Conservation (phyloP, 1,140 invertebrate genomes). For the Wiebesia pumilae region DNA sequence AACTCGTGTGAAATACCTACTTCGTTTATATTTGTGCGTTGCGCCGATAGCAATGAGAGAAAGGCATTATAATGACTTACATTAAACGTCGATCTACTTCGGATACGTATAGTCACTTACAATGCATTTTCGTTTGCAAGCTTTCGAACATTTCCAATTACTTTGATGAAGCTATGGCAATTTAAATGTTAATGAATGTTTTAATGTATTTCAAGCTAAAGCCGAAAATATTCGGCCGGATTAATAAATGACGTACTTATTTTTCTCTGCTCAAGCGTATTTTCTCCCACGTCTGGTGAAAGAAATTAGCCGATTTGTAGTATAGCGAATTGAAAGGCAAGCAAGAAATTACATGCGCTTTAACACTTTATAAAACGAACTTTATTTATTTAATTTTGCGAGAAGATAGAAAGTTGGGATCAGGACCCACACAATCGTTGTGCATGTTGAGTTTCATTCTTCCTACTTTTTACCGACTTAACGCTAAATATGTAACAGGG, state of each 20-base stretch:
- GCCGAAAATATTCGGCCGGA: background rate
- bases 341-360: background rate
- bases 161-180: background rate
- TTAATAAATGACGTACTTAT: background rate
- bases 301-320: background rate
- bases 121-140: background rate
- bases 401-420: background rate
- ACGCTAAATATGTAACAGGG: too few species aligned
- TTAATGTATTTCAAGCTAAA: background rate
- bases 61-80: background rate
- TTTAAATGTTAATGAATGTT: background rate
- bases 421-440: background rate
- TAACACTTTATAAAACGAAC: background rate
- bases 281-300: background rate
- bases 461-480: background rate
- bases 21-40: background rate
- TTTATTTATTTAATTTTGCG: background rate
- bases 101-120: background rate
- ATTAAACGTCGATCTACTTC: background rate
- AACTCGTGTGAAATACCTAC: background rate
- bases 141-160: background rate
- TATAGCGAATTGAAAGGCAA: background rate
- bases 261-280: background rate
- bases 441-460: background rate
- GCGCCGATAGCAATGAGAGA: background rate